A percentile compares a stretch with the other conserved stretches of the same genome.
phyloP scores from a whole-genome alignment of 2,888 invertebrate genomes.

The Disparrhopalites patrizii region DNA sequence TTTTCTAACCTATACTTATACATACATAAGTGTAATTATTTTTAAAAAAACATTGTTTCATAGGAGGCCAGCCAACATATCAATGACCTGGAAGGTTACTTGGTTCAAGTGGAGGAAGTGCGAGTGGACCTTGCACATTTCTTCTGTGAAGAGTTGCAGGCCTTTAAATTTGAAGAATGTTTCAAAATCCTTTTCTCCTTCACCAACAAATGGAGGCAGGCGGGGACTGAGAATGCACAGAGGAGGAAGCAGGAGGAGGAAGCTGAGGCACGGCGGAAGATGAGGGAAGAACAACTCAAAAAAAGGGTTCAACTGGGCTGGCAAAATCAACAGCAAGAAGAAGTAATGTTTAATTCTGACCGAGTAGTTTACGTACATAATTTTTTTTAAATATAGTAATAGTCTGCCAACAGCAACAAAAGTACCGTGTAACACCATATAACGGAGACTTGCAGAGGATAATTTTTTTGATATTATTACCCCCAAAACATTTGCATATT shows the following conservation, averaged over 20 bases:
- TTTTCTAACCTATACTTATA: neutral
- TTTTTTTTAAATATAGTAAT: neutral
- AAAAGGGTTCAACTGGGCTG: constrained; percentile 46
- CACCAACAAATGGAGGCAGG: constrained; percentile 79
- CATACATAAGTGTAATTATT: neutral
- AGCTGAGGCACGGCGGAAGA: constrained; percentile 69
- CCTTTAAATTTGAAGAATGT: constrained; percentile 91
- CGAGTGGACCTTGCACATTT: constrained; percentile 79
- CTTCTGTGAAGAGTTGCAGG: constrained; percentile 86
- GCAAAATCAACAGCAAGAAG: constrained; percentile 45
- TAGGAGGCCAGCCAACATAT: constrained; percentile 77
- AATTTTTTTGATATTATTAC: too few species aligned
- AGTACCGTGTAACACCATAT: too few species aligned
- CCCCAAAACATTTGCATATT: too few species aligned
- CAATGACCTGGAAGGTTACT: constrained; percentile 68
- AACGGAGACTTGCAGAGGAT: too few species aligned
- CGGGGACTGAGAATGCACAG: constrained; percentile 78
- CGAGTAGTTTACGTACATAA: constrained; percentile 27
- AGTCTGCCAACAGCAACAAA: too few species aligned
- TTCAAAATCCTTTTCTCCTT: constrained; percentile 84
- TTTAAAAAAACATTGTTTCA: neutral
- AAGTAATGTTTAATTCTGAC: constrained; percentile 33
- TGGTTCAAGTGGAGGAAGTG: constrained; percentile 76
- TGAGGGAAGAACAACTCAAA: constrained; percentile 63
- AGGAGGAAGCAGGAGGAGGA: constrained; percentile 80